phyloP scores from a whole-genome alignment of 1,140 invertebrate genomes.

The Psix sp. region DNA sequence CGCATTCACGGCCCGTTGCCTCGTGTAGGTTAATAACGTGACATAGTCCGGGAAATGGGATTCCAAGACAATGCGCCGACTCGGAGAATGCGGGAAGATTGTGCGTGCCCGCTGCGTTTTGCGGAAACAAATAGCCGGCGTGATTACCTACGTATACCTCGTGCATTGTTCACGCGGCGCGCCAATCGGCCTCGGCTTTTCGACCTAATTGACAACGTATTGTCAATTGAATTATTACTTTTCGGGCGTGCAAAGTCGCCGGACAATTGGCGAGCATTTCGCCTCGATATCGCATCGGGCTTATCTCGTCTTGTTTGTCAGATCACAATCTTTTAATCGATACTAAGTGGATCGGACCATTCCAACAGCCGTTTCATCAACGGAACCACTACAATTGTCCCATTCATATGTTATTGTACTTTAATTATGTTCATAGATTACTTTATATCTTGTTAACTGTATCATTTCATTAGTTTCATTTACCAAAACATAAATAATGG shows the following conservation, averaged over 20 bases:
- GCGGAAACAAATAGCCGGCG: constrained; percentile 60
- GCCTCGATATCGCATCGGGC: constrained; percentile 21
- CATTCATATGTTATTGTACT: constrained; percentile 17
- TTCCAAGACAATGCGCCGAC: constrained; percentile 58
- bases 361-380: constrained; percentile 7
- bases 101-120: constrained; percentile 60
- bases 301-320: constrained; percentile 10
- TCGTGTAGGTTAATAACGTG: constrained; percentile 59
- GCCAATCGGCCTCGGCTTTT: constrained; percentile 30
- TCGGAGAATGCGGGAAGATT: constrained; percentile 61
- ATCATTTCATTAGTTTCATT: no score
- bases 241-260: constrained; percentile 41
- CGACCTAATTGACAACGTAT: constrained; percentile 48
- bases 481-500: no score
- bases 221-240: constrained; percentile 56
- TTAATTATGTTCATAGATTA: no score
- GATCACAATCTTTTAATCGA: constrained; percentile 26
- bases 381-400: not conserved
- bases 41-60: constrained; percentile 57
- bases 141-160: constrained; percentile 49
- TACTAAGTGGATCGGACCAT: constrained; percentile 21
- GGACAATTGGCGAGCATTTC: constrained; percentile 22
- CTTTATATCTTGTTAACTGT: no score
- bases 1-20: constrained; percentile 61
- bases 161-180: constrained; percentile 34